Evolutionary conservation across 1,140 invertebrate genomes (phyloP).

Genomic region (Pogonomyrmex californicus): DNA sequence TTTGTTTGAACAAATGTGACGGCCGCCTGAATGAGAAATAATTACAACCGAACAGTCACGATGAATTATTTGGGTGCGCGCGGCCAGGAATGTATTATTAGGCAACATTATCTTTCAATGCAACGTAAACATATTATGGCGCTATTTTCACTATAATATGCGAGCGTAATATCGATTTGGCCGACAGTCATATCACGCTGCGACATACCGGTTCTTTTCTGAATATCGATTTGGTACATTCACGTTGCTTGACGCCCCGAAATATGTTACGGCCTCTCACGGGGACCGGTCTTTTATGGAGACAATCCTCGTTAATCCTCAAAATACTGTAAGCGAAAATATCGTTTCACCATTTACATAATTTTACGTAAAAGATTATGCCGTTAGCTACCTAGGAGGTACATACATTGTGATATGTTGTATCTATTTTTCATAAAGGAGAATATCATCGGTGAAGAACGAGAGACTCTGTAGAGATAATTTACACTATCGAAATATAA

Average conservation of each 20-base stretch:
- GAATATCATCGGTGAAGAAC: neutral
- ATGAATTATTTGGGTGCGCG: conserved; percentile 39
- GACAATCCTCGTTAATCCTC: conserved; percentile 25
- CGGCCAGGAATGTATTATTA: conserved; percentile 22
- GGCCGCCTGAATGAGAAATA: conserved; percentile 23
- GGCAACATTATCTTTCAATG: conserved; percentile 27
- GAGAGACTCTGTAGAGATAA: neutral
- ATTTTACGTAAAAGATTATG: conserved; percentile 27
- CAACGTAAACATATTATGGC: neutral
- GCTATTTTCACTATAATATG: neutral
- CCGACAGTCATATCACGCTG: conserved; percentile 9
- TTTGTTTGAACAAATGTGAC: conserved; percentile 49
- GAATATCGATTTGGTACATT: conserved; percentile 17
- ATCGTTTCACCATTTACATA: neutral
- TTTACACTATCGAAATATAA: neutral
- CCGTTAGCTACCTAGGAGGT: neutral
- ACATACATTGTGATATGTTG: neutral
- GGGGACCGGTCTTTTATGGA: conserved; percentile 22
- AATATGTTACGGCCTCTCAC: neutral
- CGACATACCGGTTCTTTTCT: conserved; percentile 17
- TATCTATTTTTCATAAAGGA: neutral
- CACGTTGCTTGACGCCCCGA: neutral
- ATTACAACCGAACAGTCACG: conserved; percentile 6
- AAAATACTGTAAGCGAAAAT: conserved; percentile 12
- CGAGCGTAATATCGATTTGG: conserved; percentile 19